phyloP scores from a whole-genome alignment of 2,797 vertebrate species.

The Psittacula echo region DNA sequence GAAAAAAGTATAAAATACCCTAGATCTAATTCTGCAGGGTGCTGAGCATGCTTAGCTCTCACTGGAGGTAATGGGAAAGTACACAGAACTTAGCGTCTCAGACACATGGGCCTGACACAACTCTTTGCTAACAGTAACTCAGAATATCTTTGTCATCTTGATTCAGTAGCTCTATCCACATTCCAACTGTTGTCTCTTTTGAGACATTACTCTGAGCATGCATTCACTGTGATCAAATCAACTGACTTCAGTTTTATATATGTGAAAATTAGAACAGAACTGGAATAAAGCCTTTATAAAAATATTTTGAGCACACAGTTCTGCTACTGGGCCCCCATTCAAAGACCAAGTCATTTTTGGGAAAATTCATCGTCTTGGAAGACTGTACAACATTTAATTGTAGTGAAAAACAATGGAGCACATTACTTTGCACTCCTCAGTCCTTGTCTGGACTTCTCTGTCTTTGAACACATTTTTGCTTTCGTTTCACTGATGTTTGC shows the following conservation, averaged over 20 bases:
- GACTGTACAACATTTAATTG: not conserved
- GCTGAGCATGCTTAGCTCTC: not conserved
- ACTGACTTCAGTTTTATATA: not conserved
- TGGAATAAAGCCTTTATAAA: not conserved
- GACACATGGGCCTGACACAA: not conserved
- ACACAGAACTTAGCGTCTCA: rapidly evolving
- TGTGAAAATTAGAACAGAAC: not conserved
- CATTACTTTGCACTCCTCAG: not conserved
- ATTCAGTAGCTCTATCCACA: not conserved
- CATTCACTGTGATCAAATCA: not conserved
- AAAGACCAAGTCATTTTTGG: not conserved
- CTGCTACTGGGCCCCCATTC: not conserved
- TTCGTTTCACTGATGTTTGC: not conserved
- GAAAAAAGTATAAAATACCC: not conserved
- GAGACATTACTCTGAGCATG: not conserved
- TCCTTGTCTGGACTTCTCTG: too few relatives aligned
- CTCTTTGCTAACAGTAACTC: not conserved
- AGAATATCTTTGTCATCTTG: not conserved
- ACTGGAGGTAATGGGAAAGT: not conserved
- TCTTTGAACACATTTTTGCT: not conserved
- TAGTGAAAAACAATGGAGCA: rapidly evolving
- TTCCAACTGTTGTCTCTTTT: not conserved
- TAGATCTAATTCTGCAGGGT: not conserved
- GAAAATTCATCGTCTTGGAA: not conserved
- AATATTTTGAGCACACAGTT: not conserved